These are phyloP conservation scores for Hypomecis punctinalis DNA, from an alignment of 2,888 invertebrate species.

Conservation along the genomic window DNA sequence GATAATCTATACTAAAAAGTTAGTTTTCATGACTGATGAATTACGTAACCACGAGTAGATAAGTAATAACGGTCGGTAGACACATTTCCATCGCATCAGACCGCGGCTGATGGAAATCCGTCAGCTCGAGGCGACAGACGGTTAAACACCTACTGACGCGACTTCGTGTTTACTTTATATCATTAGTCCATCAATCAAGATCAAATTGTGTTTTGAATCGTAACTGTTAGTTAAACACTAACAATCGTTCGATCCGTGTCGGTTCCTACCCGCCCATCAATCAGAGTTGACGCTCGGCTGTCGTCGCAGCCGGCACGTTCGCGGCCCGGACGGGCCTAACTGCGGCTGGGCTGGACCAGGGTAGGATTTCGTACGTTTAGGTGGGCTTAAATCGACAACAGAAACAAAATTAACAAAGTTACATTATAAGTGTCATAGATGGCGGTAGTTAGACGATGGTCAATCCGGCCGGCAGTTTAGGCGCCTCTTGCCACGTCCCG, in stretches of 20 bases:
- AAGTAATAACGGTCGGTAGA: constrained; percentile 57
- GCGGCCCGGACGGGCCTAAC: constrained; percentile 36
- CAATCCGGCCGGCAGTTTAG: too few relatives aligned
- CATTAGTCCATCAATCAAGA: constrained; percentile 84
- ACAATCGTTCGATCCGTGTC: constrained; percentile 70
- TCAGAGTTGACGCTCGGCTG: constrained; percentile 69
- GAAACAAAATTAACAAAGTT: too few relatives aligned
- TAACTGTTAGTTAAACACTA: constrained; percentile 82
- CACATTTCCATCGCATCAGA: constrained; percentile 53
- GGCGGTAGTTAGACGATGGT: too few relatives aligned
- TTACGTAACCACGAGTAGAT: constrained; percentile 44
- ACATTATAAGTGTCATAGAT: too few relatives aligned
- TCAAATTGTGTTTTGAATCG: constrained; percentile 78
- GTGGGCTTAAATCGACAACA: too few relatives aligned
- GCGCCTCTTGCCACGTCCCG: too few relatives aligned
- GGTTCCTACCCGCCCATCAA: constrained; percentile 71
- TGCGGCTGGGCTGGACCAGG: too few relatives aligned
- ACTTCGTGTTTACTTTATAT: constrained; percentile 79
- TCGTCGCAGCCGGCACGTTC: constrained; percentile 44
- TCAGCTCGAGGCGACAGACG: constrained; percentile 61
- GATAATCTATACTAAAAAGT: constrained; percentile 17
- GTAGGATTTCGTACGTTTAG: too few relatives aligned
- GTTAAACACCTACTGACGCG: constrained; percentile 64
- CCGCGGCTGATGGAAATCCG: constrained; percentile 59
- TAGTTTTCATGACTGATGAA: constrained; percentile 35